These are phyloP conservation scores for Campoplex capitator DNA, from an alignment of 2,888 invertebrate species.

Conservation along the genomic window DNA sequence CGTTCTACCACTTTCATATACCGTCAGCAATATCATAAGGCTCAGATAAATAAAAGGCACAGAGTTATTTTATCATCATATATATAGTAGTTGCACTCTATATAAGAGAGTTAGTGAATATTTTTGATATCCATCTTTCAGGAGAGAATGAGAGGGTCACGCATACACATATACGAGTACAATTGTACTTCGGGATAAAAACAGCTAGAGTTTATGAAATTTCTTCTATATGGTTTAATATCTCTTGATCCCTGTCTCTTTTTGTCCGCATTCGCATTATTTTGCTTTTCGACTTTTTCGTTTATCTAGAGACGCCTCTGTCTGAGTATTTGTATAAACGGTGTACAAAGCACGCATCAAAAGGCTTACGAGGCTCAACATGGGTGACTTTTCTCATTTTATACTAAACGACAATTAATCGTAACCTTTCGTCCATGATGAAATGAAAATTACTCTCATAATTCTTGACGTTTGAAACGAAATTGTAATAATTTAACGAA, in stretches of 20 bases:
- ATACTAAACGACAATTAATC: not conserved
- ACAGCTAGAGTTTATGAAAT: conserved; percentile 64
- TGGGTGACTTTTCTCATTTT: not conserved
- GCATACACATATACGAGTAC: not conserved
- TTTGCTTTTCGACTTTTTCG: conserved; percentile 11
- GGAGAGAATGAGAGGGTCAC: not conserved
- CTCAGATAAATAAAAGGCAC: conserved; percentile 38
- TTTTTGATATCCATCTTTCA: conserved; percentile 52
- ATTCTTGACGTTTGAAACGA: not conserved
- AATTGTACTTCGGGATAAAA: conserved; percentile 11
- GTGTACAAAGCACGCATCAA: conserved; percentile 23
- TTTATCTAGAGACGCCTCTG: conserved; percentile 15
- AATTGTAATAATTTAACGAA: not conserved
- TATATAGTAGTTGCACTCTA: conserved; percentile 52
- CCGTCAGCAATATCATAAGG: conserved; percentile 26
- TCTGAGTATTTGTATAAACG: conserved; percentile 3
- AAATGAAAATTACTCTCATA: not conserved
- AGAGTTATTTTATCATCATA: conserved; percentile 65
- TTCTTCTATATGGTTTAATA: conserved; percentile 55
- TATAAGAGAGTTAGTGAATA: conserved; percentile 65
- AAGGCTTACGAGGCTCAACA: conserved; percentile 10
- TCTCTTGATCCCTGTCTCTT: conserved; percentile 45
- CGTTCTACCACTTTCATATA: conserved; percentile 26
- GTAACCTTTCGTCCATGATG: not conserved
- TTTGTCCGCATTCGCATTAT: conserved; percentile 37